A percentile compares a stretch with the other conserved stretches of the same genome.
Conservation (phyloP, 2,797 vertebrate genomes). For the Garrulus glandarius region DNA sequence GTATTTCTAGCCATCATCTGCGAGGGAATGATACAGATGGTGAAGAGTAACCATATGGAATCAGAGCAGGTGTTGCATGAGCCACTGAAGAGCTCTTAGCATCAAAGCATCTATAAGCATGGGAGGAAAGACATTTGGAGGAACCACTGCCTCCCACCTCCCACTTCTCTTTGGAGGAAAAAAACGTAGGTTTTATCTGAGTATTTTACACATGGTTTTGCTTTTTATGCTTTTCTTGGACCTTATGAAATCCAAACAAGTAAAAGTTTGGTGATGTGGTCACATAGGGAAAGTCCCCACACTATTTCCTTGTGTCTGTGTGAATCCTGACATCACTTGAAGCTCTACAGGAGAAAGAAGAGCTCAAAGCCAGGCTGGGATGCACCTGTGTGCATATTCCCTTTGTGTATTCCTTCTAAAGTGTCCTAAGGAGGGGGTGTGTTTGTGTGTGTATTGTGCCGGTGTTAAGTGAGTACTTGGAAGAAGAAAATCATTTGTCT, state of each 20-base stretch:
- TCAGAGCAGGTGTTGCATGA: not conserved
- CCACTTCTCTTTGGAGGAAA: not conserved
- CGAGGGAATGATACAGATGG: not conserved
- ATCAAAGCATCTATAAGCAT: not conserved
- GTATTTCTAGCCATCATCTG: not conserved
- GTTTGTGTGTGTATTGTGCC: not conserved
- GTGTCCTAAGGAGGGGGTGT: fast-evolving
- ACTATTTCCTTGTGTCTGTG: fast-evolving
- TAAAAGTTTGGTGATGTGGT: not conserved
- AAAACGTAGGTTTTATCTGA: not conserved
- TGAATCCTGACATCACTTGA: not conserved
- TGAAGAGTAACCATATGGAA: not conserved
- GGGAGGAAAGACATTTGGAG: not conserved
- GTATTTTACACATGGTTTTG: not conserved
- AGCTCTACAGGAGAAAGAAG: not conserved
- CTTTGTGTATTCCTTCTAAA: not conserved
- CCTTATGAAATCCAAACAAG: not conserved
- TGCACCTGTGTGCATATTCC: not conserved
- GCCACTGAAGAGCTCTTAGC: not conserved
- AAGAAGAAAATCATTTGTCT: not conserved
- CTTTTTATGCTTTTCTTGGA: not conserved
- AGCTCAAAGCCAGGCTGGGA: not conserved
- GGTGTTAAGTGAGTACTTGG: not conserved
- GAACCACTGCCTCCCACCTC: not conserved
- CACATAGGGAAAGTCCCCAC: not conserved